Percentiles rank a stretch among this genome's conserved stretches.
These are phyloP conservation scores for Poeciliopsis turrubarensis DNA, from an alignment of 2,113 vertebrate genomes.

Conservation along the genomic window DNA sequence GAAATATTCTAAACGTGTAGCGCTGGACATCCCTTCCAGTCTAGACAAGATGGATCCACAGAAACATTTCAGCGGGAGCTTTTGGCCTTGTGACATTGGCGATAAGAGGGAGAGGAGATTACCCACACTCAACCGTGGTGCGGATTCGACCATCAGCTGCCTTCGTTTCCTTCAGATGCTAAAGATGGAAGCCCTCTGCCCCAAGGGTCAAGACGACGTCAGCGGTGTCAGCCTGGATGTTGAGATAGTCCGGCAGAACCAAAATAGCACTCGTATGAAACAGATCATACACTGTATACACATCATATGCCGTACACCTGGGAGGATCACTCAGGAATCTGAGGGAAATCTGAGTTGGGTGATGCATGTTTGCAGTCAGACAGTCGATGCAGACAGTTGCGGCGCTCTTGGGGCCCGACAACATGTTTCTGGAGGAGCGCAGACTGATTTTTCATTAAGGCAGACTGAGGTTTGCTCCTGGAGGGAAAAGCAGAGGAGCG, in stretches of 20 bases:
- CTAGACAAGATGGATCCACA: slow-evolving; percentile 4
- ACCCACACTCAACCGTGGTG: slow-evolving; percentile 21
- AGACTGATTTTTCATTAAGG: slow-evolving; percentile 42
- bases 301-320: background rate
- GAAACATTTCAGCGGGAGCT: background rate
- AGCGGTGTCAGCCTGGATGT: background rate
- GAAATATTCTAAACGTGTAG: background rate
- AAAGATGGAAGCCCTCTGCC: slow-evolving; percentile 14
- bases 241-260: background rate
- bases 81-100: slow-evolving; percentile 25
- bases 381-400: slow-evolving; percentile 6
- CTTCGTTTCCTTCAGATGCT: slow-evolving; percentile 49
- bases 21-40: slow-evolving; percentile 2
- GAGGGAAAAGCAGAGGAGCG: slow-evolving; percentile 12
- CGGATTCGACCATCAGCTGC: slow-evolving; percentile 55
- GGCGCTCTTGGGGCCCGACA: slow-evolving; percentile 1
- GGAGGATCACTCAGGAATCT: background rate
- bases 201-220: slow-evolving; percentile 47
- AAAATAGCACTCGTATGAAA: background rate
- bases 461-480: slow-evolving; percentile 37
- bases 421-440: slow-evolving; percentile 9
- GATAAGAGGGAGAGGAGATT: slow-evolving; percentile 29
- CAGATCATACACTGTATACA: background rate
- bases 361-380: slow-evolving; percentile 16
- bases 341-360: slow-evolving; percentile 6